Evolutionary conservation across 2,888 invertebrate species (phyloP).

Genomic region (Amphipyra tragopoginis): DNA sequence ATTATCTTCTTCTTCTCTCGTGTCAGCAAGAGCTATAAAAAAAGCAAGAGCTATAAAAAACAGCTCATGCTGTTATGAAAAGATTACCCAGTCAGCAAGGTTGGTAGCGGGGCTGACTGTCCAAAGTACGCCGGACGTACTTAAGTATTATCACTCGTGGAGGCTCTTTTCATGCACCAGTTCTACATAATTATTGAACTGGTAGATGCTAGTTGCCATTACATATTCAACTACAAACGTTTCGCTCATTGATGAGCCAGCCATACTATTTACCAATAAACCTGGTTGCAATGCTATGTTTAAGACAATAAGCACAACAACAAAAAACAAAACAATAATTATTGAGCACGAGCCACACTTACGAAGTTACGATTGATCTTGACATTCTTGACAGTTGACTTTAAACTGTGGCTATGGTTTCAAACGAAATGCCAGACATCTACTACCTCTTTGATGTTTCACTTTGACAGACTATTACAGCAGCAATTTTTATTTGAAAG

Average conservation of each 20-base stretch:
- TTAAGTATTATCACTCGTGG: too few species aligned
- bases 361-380: slow-evolving; percentile 23
- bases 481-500: slow-evolving; percentile 2
- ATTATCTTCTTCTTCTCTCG: too few species aligned
- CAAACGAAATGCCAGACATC: slow-evolving; percentile 11
- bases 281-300: slow-evolving; percentile 32
- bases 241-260: slow-evolving; percentile 17
- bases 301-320: too few species aligned
- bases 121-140: too few species aligned
- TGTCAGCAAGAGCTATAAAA: too few species aligned
- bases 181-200: too few species aligned
- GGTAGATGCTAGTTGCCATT: too few species aligned
- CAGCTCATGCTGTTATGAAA: too few species aligned
- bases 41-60: too few species aligned
- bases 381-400: slow-evolving; percentile 23
- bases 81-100: too few species aligned
- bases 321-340: slow-evolving; percentile 30
- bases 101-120: too few species aligned
- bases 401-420: not conserved
- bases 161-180: too few species aligned
- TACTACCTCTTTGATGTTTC: slow-evolving; percentile 21
- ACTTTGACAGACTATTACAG: slow-evolving; percentile 7
- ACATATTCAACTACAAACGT: not conserved
- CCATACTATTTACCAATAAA: slow-evolving; percentile 32
- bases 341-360: slow-evolving; percentile 12